Conservation (phyloP, 2,888 invertebrate genomes). For the Trisateles emortualis region DNA sequence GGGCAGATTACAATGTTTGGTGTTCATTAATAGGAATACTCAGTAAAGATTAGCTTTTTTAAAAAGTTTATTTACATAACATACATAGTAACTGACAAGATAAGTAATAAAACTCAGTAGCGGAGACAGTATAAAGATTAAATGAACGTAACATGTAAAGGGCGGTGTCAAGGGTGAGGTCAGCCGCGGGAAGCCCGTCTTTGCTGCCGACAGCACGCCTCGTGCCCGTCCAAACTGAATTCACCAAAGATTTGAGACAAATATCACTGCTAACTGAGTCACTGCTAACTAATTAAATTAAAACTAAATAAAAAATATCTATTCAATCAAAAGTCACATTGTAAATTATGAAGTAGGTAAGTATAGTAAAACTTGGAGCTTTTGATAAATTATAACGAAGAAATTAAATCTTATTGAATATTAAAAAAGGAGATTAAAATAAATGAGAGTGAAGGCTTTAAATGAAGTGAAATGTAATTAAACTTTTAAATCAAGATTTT, state of each 20-base stretch:
- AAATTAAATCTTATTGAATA: slow-evolving; percentile 45
- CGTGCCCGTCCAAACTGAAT: slow-evolving; percentile 36
- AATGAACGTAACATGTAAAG: slow-evolving; percentile 37
- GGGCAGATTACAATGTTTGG: slow-evolving; percentile 47
- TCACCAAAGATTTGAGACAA: slow-evolving; percentile 63
- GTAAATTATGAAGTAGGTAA: slow-evolving; percentile 41
- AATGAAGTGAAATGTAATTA: slow-evolving; percentile 32
- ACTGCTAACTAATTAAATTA: slow-evolving; percentile 63
- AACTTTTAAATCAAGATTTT: slow-evolving; percentile 26
- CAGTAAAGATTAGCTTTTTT: slow-evolving; percentile 63
- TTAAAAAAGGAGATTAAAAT: slow-evolving; percentile 25
- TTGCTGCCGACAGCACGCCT: slow-evolving; percentile 27
- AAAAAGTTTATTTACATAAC: slow-evolving; percentile 84
- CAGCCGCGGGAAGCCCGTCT: slow-evolving; percentile 11
- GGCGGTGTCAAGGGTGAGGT: slow-evolving; percentile 29
- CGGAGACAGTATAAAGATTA: slow-evolving; percentile 55
- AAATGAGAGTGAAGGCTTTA: slow-evolving; percentile 23
- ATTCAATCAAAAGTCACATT: slow-evolving; percentile 58
- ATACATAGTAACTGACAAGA: slow-evolving; percentile 78
- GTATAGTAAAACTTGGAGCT: slow-evolving; percentile 34
- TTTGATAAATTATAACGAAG: slow-evolving; percentile 32
- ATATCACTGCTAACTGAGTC: slow-evolving; percentile 68
- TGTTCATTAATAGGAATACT: slow-evolving; percentile 57
- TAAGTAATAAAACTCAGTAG: slow-evolving; percentile 73
- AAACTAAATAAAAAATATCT: slow-evolving; percentile 73